Base-by-base conservation (phyloP, 2,888 invertebrate genomes). In the Yponomeuta plumbellus region DNA sequence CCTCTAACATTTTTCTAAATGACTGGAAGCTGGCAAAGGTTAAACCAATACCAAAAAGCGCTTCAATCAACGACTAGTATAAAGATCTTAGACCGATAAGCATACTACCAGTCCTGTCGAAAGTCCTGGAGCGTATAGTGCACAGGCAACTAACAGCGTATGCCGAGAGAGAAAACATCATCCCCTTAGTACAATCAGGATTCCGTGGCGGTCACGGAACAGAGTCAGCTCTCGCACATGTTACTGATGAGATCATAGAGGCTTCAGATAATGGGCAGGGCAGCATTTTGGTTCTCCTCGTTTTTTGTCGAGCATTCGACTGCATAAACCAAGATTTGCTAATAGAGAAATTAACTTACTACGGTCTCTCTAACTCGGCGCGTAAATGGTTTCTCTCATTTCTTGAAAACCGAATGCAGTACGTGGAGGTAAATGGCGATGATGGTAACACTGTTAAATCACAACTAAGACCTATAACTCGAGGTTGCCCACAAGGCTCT, bases 261-360 rank as follows among this genome's bases (percentile, higher is more conserved):
- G 72, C 70, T 0, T 68, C 66, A 4, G 72, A 73, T 34, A 10
- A 8, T 0, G 70, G 71, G 0, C 26, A 67, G 61, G 69, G 68
- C 0, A 69, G 70, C 1, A 59, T 70, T 0, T 20, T 73, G 2
- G 66, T 67, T 1, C 17, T 73, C 13, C 64, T 72, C 0, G 72
- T 72, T 59, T 72, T 67, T 52, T 71, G 71, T 0, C 66, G 71
- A 6, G 72, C 72, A 0, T 71, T 73, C 63, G 73, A 73, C 56
- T 56, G 56, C 17, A 6, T 56, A n/a, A 56, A 56, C 20, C 13
- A 13, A 17, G 17, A 56, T n/a, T n/a, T n/a, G n/a, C n/a, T n/a
- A n/a, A n/a, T n/a, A n/a, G n/a, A n/a, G n/a, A n/a, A n/a, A n/a
- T 5, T 17, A 11, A 17, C 56, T 56, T 56, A 56, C 17, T 56